These are phyloP conservation scores for Acleris cristana DNA, from an alignment of 2,888 invertebrate genomes.

Conservation along the genomic window DNA sequence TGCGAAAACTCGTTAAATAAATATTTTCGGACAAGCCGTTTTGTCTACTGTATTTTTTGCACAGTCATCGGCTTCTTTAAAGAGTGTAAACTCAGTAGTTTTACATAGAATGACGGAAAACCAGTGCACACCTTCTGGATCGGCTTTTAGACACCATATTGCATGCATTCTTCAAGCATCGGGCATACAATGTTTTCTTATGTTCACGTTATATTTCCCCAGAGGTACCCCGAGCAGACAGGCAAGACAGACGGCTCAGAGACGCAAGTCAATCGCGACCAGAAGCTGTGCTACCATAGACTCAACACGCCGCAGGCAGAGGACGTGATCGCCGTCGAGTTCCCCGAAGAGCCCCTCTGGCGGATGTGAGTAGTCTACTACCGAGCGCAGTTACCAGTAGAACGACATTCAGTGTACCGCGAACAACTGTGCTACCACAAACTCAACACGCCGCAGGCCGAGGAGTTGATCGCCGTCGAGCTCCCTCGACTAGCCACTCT, in stretches of 20 bases:
- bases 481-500: slow-evolving; percentile 95
- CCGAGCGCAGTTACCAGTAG: too few relatives aligned
- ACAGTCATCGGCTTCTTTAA: too few relatives aligned
- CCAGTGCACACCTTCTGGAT: too few relatives aligned
- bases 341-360: slow-evolving; percentile 96
- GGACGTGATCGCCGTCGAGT: slow-evolving; percentile 94
- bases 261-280: slow-evolving; percentile 93
- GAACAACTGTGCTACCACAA: slow-evolving; percentile 79
- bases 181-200: neutral
- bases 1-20: too few relatives aligned
- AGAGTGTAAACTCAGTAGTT: too few relatives aligned
- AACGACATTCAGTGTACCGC: too few relatives aligned
- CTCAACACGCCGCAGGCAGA: slow-evolving; percentile 93
- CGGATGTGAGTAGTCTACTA: slow-evolving; percentile 88
- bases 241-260: slow-evolving; percentile 97
- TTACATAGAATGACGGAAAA: too few relatives aligned
- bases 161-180: too few relatives aligned
- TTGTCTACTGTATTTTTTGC: too few relatives aligned
- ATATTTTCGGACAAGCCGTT: too few relatives aligned
- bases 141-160: too few relatives aligned
- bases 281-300: slow-evolving; percentile 96
- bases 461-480: slow-evolving; percentile 94
- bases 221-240: slow-evolving; percentile 92
- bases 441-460: slow-evolving; percentile 92
- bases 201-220: slow-evolving; percentile 42